These are phyloP conservation scores for Nephrotoma appendiculata DNA, from an alignment of 2,888 invertebrate genomes.

Conservation along the genomic window DNA sequence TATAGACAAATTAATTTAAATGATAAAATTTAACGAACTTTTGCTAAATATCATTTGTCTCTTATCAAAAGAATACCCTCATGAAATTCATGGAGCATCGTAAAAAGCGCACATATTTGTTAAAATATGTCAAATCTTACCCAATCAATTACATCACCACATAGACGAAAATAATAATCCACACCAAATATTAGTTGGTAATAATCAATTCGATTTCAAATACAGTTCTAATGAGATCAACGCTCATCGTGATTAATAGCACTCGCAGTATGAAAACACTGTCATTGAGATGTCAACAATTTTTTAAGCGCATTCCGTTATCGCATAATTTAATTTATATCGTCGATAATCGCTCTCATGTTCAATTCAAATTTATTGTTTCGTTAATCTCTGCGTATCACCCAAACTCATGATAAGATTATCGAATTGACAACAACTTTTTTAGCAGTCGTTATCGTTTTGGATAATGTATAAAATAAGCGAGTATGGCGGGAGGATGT, in stretches of 20 bases:
- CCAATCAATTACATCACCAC: no score
- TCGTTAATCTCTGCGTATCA: neutral
- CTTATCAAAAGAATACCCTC: no score
- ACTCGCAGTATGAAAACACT: neutral
- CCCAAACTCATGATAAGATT: neutral
- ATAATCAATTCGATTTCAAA: neutral
- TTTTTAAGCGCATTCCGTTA: neutral
- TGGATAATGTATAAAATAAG: neutral
- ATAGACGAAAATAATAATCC: no score
- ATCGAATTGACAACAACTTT: neutral
- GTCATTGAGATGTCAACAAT: neutral
- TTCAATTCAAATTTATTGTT: neutral
- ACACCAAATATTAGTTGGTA: neutral
- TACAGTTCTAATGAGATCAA: neutral
- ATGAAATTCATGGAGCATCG: no score
- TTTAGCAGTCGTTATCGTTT: neutral
- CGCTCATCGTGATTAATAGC: neutral
- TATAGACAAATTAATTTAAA: no score
- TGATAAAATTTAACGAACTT: no score
- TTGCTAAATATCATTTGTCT: no score
- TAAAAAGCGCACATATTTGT: no score
- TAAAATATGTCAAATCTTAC: no score
- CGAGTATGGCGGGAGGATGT: neutral
- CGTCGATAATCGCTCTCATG: neutral
- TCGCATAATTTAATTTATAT: neutral